These are phyloP conservation scores for Brachyptera putata DNA, from an alignment of 2,888 invertebrate genomes.

Conservation along the genomic window DNA sequence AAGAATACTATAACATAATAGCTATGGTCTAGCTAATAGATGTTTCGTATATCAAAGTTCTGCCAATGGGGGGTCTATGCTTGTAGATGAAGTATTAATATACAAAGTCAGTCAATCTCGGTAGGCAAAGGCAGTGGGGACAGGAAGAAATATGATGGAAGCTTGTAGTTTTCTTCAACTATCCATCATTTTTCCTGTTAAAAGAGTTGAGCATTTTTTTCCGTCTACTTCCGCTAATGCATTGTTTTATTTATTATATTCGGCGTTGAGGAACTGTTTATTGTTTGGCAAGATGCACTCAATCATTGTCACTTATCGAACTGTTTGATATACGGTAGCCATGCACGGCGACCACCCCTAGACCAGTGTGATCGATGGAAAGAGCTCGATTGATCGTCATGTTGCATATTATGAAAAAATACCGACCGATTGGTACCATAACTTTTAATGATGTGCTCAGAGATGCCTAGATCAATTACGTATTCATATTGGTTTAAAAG, in stretches of 20 bases:
- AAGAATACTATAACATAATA: neutral
- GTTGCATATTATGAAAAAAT: too few relatives aligned
- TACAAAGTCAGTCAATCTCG: neutral
- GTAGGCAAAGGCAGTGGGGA: slow-evolving; percentile 23
- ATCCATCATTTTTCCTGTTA: slow-evolving; percentile 23
- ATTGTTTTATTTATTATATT: neutral
- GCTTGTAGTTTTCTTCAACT: neutral
- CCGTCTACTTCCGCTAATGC: neutral
- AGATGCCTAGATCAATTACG: too few relatives aligned
- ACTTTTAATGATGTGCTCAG: too few relatives aligned
- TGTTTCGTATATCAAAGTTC: slow-evolving; percentile 11
- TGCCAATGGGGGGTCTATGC: slow-evolving; percentile 23
- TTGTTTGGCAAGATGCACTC: neutral
- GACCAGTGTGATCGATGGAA: too few relatives aligned
- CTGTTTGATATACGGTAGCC: neutral
- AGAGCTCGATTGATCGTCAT: too few relatives aligned
- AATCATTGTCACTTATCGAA: neutral
- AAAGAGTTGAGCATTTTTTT: neutral
- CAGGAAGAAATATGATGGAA: slow-evolving; percentile 29
- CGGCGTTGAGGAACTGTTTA: neutral
- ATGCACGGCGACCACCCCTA: too few relatives aligned
- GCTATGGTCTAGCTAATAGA: slow-evolving; percentile 10
- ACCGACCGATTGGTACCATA: too few relatives aligned
- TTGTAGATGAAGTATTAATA: slow-evolving; percentile 22
- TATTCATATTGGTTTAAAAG: too few relatives aligned